These are phyloP conservation scores for Cheilosia scutellata DNA, from an alignment of 2,888 invertebrate genomes.

Conservation along the genomic window DNA sequence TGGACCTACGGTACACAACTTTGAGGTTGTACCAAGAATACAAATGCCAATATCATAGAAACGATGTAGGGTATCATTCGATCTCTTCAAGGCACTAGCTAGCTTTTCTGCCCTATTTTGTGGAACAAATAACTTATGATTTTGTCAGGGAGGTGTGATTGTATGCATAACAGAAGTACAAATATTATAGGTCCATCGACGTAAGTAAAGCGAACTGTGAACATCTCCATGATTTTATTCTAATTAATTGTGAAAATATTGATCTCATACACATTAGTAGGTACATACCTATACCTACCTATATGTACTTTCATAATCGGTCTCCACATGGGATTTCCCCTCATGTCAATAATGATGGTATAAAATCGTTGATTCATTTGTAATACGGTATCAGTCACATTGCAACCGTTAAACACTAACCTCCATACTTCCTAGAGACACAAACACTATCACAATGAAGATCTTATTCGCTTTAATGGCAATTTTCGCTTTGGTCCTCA, in stretches of 20 bases:
- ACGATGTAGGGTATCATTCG: too few relatives aligned
- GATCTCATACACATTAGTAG: neutral
- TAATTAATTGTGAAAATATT: constrained; percentile 53
- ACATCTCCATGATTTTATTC: constrained; percentile 25
- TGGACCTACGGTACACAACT: too few relatives aligned
- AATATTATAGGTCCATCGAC: neutral
- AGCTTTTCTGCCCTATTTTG: neutral
- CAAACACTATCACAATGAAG: constrained; percentile 48
- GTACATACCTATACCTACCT: too few relatives aligned
- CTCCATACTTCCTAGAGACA: neutral
- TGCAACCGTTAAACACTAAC: constrained; percentile 18
- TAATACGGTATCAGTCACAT: constrained; percentile 31
- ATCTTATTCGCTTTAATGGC: constrained; percentile 68
- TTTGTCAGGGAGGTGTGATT: neutral
- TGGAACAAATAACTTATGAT: neutral
- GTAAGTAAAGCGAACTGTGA: neutral
- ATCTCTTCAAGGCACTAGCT: too few relatives aligned
- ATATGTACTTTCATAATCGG: constrained; percentile 25
- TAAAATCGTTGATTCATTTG: constrained; percentile 49
- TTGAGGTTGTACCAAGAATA: too few relatives aligned
- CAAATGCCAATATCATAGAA: too few relatives aligned
- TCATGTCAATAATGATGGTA: constrained; percentile 35
- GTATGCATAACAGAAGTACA: neutral
- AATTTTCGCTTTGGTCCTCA: constrained; percentile 72
- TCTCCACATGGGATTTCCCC: constrained; percentile 19